Percentiles rank a stretch among this genome's conserved stretches.
phyloP scores from a whole-genome alignment of 2,113 vertebrate species.

The Oplegnathus fasciatus region DNA sequence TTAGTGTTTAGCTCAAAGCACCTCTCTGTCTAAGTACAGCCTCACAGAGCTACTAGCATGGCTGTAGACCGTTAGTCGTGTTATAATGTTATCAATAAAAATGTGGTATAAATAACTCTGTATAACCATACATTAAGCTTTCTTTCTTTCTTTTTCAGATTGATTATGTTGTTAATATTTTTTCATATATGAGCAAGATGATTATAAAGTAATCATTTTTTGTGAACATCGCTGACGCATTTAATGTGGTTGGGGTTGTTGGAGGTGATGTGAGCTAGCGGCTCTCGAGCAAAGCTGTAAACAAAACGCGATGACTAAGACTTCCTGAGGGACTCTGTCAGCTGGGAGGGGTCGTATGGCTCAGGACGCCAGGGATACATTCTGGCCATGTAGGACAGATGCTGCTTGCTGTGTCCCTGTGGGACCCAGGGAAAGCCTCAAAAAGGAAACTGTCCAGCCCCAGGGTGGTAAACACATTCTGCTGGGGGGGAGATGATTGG shows the following conservation, averaged over 20 bases:
- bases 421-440: constrained; percentile 62
- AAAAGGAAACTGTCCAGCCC: constrained; percentile 60
- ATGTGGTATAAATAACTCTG: neutral
- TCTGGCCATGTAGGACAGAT: constrained; percentile 61
- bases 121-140: neutral
- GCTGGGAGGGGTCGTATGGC: constrained; percentile 30
- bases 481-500: constrained; percentile 44
- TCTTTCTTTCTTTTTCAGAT: neutral
- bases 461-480: constrained; percentile 64
- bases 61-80: neutral
- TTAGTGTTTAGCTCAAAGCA: neutral
- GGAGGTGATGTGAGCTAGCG: constrained; percentile 2
- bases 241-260: neutral
- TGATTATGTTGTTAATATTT: neutral
- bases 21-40: neutral
- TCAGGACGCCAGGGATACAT: constrained; percentile 49
- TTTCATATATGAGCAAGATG: neutral
- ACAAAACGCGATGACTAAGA: constrained; percentile 60
- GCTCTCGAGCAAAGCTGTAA: constrained; percentile 30
- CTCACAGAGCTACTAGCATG: neutral
- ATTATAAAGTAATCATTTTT: neutral
- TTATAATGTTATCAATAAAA: neutral
- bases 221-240: neutral
- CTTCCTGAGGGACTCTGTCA: constrained; percentile 51
- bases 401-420: constrained; percentile 53